Evolutionary conservation across 2,888 invertebrate species (phyloP), one percentile per base, ranked within the genome.

Genomic region (Drosophila multiciliata): DNA sequence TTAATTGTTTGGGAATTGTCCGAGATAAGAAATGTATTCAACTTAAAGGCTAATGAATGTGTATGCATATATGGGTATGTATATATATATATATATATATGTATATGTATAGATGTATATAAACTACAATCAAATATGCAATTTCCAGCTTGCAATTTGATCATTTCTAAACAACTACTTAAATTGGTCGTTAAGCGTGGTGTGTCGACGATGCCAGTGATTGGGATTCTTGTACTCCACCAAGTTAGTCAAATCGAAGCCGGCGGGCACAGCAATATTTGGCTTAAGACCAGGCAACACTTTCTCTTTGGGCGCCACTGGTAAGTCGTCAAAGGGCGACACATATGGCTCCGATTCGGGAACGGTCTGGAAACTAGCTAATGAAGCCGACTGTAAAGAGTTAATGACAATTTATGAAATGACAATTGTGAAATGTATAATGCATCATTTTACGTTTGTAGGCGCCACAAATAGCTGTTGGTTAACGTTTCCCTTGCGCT

Each of bases 171-270:
- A 20, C 23, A n/a, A n/a, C 64, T 66, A 78, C 0, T 74, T 66
- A 4, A n/a, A 20, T 15, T 5, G 12, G 50, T 75, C 63, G 33
- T 53, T 12, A n/a, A 54, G 67, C 9, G 79, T 79, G 36, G 59
- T 73, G 29, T 20, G 2, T 8, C 81, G 81, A 2, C 65, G 61
- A 45, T 77, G 66, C 85, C 85, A 83, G 53, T 85, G 83, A 69
- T 83, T 82, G 8, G 81, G 71, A 55, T 83, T 17, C 2, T 74
- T 82, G 9, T 61, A 74, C 26, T 72, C 45, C 7, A 55, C 49
- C 60, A 83, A 32, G 6, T 63, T 72, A n/a, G 32, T 50, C 57
- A 85, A 61, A 58, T 84, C 82, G 32, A 42, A 85, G 9, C 85
- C 83, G 26, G 78, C 85, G 2, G 83, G 85, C 26, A 85, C 65